These are phyloP conservation scores for Ericerus pela DNA, from an alignment of 1,140 invertebrate species.

Conservation along the genomic window DNA sequence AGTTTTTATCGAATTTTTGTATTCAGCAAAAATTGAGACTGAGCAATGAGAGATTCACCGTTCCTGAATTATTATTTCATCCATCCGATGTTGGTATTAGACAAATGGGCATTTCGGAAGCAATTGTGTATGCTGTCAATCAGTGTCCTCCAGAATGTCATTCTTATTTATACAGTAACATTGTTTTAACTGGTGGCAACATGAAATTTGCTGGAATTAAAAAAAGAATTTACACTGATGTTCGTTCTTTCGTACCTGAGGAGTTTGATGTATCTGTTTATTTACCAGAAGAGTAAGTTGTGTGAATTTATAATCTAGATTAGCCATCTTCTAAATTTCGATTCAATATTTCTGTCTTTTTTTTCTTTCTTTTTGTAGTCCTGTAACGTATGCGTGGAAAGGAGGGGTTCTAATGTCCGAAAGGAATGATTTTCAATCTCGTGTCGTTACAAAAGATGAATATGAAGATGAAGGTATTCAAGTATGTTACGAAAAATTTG, in stretches of 20 bases:
- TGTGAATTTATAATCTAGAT: not conserved
- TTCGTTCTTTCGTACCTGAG: conserved; percentile 58
- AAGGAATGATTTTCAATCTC: conserved; percentile 53
- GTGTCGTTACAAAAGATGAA: conserved; percentile 62
- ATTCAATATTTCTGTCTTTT: conserved; percentile 13
- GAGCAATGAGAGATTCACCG: conserved; percentile 81
- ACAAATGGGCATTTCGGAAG: conserved; percentile 88
- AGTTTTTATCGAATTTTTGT: conserved; percentile 3
- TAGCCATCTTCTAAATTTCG: not conserved
- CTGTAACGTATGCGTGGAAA: conserved; percentile 72
- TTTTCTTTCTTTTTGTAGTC: conserved; percentile 36
- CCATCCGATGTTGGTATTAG: conserved; percentile 89
- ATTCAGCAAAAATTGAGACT: conserved; percentile 59
- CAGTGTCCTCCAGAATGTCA: conserved; percentile 59
- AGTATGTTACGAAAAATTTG: conserved; percentile 52
- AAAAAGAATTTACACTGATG: conserved; percentile 63
- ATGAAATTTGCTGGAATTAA: conserved; percentile 67
- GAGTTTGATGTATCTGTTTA: conserved; percentile 58
- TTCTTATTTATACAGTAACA: conserved; percentile 72
- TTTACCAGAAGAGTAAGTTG: conserved; percentile 46
- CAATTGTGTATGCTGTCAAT: conserved; percentile 59
- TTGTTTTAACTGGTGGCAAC: conserved; percentile 84
- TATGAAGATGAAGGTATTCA: conserved; percentile 73
- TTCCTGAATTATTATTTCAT: conserved; percentile 89
- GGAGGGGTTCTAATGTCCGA: conserved; percentile 62